phyloP scores from a whole-genome alignment of 2,888 invertebrate species.

The Xylota segnis region DNA sequence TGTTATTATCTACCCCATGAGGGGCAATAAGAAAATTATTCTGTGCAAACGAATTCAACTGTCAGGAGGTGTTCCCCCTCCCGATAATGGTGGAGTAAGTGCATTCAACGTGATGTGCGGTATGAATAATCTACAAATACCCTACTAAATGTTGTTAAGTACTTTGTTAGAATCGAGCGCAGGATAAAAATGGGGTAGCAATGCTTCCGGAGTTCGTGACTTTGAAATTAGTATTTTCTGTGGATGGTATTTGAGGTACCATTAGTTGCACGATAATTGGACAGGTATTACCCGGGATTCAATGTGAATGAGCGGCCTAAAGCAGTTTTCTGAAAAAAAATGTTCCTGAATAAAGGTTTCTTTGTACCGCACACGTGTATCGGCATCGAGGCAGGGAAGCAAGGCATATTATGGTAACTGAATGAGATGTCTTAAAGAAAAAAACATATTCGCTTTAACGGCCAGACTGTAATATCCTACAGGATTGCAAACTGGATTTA shows the following conservation, averaged over 20 bases:
- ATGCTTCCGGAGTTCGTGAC: constrained; percentile 75
- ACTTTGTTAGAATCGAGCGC: constrained; percentile 36
- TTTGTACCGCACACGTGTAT: too few relatives aligned
- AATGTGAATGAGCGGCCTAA: neutral
- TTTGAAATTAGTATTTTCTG: constrained; percentile 63
- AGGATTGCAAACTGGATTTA: too few relatives aligned
- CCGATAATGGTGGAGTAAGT: constrained; percentile 43
- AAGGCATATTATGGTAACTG: too few relatives aligned
- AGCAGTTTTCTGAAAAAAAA: too few relatives aligned
- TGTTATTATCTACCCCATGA: constrained; percentile 21
- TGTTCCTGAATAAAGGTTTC: too few relatives aligned
- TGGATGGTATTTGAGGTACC: constrained; percentile 81
- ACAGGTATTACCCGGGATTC: constrained; percentile 77
- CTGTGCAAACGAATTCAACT: constrained; percentile 49
- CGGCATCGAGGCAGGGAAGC: too few relatives aligned
- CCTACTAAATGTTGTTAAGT: constrained; percentile 72
- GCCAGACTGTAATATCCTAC: too few relatives aligned
- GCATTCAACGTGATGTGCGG: constrained; percentile 70
- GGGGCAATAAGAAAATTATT: constrained; percentile 37
- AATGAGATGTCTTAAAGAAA: too few relatives aligned
- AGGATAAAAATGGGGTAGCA: constrained; percentile 58
- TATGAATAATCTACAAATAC: constrained; percentile 74
- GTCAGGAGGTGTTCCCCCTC: constrained; percentile 51
- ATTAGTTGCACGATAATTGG: constrained; percentile 82
- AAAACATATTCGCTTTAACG: too few relatives aligned